Evolutionary conservation across 2,888 invertebrate species (phyloP).

Genomic region (Polymixis flavicincta): DNA sequence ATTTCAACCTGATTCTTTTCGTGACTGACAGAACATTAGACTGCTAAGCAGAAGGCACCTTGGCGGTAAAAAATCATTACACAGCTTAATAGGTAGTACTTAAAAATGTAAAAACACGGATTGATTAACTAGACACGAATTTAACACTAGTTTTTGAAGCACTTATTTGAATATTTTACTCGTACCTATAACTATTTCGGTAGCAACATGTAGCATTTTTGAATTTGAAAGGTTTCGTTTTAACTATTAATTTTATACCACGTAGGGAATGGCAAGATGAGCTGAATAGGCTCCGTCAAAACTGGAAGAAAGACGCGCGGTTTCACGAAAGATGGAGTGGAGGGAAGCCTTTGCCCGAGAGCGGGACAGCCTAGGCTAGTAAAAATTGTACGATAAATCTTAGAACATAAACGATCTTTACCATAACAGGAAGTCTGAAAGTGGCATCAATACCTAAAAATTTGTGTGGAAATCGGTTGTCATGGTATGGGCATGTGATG

Average conservation of each 20-base stretch:
- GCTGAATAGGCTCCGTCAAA: too few species aligned
- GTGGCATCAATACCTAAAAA: too few species aligned
- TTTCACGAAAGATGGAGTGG: too few species aligned
- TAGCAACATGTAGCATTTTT: slow-evolving; percentile 7
- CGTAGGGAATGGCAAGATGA: too few species aligned
- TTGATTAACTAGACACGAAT: slow-evolving; percentile 57
- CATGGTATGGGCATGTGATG: too few species aligned
- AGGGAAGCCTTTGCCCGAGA: too few species aligned
- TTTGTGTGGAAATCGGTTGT: too few species aligned
- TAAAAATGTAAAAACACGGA: slow-evolving; percentile 26
- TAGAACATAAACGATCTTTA: too few species aligned
- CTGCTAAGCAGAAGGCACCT: slow-evolving; percentile 43
- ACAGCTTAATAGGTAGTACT: slow-evolving; percentile 10
- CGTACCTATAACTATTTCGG: neutral
- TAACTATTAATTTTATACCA: neutral
- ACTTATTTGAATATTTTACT: slow-evolving; percentile 13
- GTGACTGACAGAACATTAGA: slow-evolving; percentile 29
- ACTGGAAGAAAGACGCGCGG: too few species aligned
- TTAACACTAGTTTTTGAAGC: slow-evolving; percentile 20
- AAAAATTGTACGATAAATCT: too few species aligned
- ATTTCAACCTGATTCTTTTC: slow-evolving; percentile 33
- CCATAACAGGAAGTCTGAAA: too few species aligned
- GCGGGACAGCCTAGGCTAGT: too few species aligned
- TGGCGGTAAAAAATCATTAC: slow-evolving; percentile 31
- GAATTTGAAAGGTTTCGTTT: neutral